Conservation (phyloP, 2,797 vertebrate genomes). For the Acestrorhynchus altus region DNA sequence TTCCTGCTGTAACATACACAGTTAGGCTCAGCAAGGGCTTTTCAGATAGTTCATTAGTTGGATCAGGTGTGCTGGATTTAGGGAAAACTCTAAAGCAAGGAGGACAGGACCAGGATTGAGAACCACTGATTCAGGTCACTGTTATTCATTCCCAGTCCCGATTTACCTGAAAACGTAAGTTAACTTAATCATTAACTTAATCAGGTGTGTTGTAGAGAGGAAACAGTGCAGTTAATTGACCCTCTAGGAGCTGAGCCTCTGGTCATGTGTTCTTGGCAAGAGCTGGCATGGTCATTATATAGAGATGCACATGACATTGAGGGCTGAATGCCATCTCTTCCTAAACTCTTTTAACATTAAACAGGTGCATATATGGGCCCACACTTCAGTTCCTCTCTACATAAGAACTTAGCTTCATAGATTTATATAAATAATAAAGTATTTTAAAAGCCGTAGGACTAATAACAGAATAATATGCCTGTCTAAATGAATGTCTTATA, state of each 20-base stretch:
- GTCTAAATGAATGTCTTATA: not conserved
- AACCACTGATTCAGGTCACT: not conserved
- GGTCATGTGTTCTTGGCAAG: not conserved
- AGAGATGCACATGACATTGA: not conserved
- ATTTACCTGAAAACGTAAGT: not conserved
- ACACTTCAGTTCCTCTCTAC: not conserved
- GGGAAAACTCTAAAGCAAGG: too few relatives aligned
- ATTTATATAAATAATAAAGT: too few relatives aligned
- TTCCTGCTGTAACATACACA: too few relatives aligned
- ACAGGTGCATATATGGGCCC: not conserved
- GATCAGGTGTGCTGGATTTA: too few relatives aligned
- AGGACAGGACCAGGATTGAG: too few relatives aligned
- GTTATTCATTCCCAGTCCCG: slow-evolving; percentile 6
- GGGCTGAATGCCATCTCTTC: not conserved
- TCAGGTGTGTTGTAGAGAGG: not conserved
- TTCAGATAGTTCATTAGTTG: too few relatives aligned
- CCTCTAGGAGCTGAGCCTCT: not conserved
- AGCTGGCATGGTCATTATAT: not conserved
- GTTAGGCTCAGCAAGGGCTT: too few relatives aligned
- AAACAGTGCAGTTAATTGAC: not conserved
- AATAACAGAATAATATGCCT: not conserved
- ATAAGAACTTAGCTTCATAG: too few relatives aligned
- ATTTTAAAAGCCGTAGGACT: not conserved
- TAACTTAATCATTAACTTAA: too few relatives aligned
- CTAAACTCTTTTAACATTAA: too few relatives aligned